phyloP scores from a whole-genome alignment of 2,113 vertebrate species.

The Nycticryphes semicollaris region DNA sequence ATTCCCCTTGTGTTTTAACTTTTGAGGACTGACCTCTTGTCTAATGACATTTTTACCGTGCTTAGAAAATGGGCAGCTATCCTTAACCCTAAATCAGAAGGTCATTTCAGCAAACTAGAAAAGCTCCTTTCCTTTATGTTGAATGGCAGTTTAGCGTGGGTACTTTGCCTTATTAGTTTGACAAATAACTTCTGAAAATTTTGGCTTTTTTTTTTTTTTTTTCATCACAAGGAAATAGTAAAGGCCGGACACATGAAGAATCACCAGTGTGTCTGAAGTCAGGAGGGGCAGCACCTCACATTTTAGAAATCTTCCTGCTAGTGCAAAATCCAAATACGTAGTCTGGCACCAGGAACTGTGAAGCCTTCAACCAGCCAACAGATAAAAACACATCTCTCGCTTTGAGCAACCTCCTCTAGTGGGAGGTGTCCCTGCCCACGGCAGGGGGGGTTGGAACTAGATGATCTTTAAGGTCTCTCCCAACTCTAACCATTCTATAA shows the following conservation, averaged over 20 bases:
- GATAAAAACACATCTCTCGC: rapidly evolving
- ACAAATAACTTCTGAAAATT: background rate
- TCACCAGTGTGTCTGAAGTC: background rate
- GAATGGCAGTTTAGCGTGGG: background rate
- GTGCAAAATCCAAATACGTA: background rate
- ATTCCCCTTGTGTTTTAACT: background rate
- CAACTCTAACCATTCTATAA: background rate
- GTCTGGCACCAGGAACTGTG: background rate
- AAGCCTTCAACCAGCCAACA: background rate
- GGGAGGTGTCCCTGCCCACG: background rate
- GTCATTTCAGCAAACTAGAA: background rate
- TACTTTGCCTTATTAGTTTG: background rate
- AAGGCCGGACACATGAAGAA: background rate
- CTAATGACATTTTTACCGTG: background rate
- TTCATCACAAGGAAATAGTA: background rate
- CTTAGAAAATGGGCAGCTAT: background rate
- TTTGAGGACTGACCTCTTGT: background rate
- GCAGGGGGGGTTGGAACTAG: background rate
- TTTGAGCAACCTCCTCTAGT: background rate
- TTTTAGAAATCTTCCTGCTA: background rate
- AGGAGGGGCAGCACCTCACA: background rate
- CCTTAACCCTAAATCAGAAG: background rate
- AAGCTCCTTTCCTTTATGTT: background rate
- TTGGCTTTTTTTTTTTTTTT: background rate
- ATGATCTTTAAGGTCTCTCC: background rate